A percentile compares a stretch with the other conserved stretches of the same genome.
These are phyloP conservation scores for Onychomys arenicola DNA, from an alignment of 2,797 vertebrate species.

Conservation along the genomic window DNA sequence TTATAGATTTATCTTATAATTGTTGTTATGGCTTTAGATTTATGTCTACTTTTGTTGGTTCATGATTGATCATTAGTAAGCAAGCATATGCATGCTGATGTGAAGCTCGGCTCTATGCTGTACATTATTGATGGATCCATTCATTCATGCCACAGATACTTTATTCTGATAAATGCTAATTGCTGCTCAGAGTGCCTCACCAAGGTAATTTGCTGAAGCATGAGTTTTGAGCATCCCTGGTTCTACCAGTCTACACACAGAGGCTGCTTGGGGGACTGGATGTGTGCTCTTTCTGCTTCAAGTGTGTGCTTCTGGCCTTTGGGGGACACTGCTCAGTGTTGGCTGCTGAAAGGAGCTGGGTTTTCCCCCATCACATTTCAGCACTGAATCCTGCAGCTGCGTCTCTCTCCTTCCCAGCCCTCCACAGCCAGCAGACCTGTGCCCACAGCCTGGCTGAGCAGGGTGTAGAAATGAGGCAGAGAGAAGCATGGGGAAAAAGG, in stretches of 20 bases:
- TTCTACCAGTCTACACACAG: not conserved
- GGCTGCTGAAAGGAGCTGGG: not conserved
- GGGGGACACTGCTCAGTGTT: not conserved
- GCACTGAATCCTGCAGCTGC: not conserved
- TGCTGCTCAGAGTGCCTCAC: slow-evolving; percentile 39
- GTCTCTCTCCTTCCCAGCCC: not conserved
- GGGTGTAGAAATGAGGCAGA: not conserved
- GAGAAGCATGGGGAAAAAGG: not conserved
- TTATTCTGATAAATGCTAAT: slow-evolving; percentile 79
- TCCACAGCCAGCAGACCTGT: not conserved
- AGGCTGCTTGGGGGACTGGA: not conserved
- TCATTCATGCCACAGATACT: slow-evolving; percentile 66
- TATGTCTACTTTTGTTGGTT: slow-evolving; percentile 45
- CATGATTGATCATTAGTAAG: slow-evolving; percentile 72
- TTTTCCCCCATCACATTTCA: not conserved
- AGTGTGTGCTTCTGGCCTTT: not conserved
- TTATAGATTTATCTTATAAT: slow-evolving; percentile 63
- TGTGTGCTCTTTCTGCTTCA: not conserved
- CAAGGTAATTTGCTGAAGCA: slow-evolving; percentile 61
- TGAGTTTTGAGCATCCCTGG: not conserved
- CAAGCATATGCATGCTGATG: slow-evolving; percentile 18
- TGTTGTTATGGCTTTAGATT: slow-evolving; percentile 63
- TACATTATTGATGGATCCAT: slow-evolving; percentile 65
- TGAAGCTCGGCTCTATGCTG: not conserved
- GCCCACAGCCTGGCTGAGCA: not conserved